Base-by-base conservation (phyloP, 2,113 vertebrate genomes). In the Motacilla alba region DNA sequence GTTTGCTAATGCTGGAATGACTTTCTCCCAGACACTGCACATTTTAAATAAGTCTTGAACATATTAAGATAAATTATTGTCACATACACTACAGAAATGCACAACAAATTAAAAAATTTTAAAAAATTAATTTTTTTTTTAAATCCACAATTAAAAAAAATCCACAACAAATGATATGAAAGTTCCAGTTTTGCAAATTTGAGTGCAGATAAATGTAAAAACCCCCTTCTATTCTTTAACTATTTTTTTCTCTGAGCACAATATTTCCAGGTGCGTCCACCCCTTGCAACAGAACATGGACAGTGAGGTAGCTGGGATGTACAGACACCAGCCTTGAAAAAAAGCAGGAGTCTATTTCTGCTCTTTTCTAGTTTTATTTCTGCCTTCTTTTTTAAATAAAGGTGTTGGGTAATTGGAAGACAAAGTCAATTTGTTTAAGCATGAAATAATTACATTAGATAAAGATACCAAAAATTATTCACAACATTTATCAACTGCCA, bases 191-290 rank as follows among this genome's bases (percentile, higher is more conserved):
- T 47, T 73, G 16, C 41, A 75, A 72, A 82, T 72, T 22, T 1
- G 6, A 79, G 9, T 33, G 13, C 8, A 30, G 30, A 24, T 2
- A 60, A 64, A 35, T 11, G 10, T 4, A 6, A 56, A 56, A 72
- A 28, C 19, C 1, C 0, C 0, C 5, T 10, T 20, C 2, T 6
- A 10, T 37, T 39, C 41, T 43, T 30, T 0, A 14, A 12, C 2
- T 23, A 27, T 59, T 64, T 37, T 78, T 62, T 41, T 27, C 11
- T 60, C 64, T 26, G 15, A 68, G 31, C 11, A 60, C 11, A 50
- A 1, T 37, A 74, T 75, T 89, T 72, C 58, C 37, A 79, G 33
- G 23, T 27, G 22, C 22, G 21, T 55, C 44, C 18, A 27, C 9
- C 26, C 19, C 39, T 33, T 67, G 15, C 28, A 70, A 52, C 30